A percentile compares a stretch with the other conserved stretches of the same genome.
These are phyloP conservation scores for Mya arenaria DNA, from an alignment of 1,140 invertebrate species.

Conservation along the genomic window DNA sequence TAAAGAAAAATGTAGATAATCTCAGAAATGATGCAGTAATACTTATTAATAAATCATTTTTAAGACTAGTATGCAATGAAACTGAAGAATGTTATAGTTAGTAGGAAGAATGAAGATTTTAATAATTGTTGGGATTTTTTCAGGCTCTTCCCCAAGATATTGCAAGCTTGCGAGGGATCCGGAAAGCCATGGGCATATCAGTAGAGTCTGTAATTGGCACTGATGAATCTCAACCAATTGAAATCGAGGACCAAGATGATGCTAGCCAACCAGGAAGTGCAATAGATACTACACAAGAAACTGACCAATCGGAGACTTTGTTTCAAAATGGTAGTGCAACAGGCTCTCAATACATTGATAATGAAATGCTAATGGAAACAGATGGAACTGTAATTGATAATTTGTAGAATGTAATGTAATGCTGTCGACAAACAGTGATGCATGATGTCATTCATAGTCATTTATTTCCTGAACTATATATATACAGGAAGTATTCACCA, in stretches of 20 bases:
- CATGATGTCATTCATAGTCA: too few species aligned
- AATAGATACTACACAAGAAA: background rate
- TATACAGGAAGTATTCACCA: too few species aligned
- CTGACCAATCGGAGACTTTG: background rate
- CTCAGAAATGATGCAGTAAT: too few species aligned
- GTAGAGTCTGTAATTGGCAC: conserved; percentile 31
- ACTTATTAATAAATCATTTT: too few species aligned
- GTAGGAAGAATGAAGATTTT: too few species aligned
- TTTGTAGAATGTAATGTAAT: conserved; percentile 13
- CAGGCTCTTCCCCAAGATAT: conserved; percentile 37
- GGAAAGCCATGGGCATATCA: conserved; percentile 50
- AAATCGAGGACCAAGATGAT: conserved; percentile 39
- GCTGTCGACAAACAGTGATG: too few species aligned
- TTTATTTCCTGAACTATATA: too few species aligned
- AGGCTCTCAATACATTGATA: conserved; percentile 25
- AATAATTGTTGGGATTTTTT: too few species aligned
- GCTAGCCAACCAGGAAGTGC: conserved; percentile 23
- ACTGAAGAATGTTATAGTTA: too few species aligned
- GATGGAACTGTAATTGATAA: conserved; percentile 50
- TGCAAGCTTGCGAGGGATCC: conserved; percentile 34
- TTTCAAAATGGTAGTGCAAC: background rate
- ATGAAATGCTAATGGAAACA: conserved; percentile 53
- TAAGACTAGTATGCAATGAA: too few species aligned
- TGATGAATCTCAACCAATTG: conserved; percentile 49
- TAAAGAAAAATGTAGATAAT: too few species aligned